A percentile compares a stretch with the other conserved stretches of the same genome.
Conservation (phyloP, 2,113 vertebrate species). For the Alaudala cheleensis region DNA sequence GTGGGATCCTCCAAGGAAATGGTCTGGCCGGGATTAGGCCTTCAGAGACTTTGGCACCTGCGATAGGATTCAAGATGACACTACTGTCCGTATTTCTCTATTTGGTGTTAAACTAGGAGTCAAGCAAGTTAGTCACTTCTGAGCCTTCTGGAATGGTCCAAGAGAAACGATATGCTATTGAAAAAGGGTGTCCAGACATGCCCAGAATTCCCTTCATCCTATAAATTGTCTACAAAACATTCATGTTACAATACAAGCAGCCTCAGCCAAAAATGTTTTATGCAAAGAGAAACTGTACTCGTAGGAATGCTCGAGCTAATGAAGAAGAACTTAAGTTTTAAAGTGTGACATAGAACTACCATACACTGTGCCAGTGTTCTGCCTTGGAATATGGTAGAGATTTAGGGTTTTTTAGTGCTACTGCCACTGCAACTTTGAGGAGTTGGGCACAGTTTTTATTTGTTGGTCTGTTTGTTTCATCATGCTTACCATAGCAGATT, state of each 20-base stretch:
- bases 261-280: neutral
- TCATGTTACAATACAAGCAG: neutral
- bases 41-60: neutral
- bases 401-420: neutral
- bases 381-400: neutral
- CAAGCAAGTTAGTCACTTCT: neutral
- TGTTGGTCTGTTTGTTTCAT: neutral
- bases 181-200: neutral
- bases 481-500: neutral
- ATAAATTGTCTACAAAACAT: neutral
- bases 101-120: too few species aligned
- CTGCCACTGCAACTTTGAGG: neutral
- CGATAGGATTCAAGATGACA: fast-evolving
- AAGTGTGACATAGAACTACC: too few species aligned
- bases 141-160: neutral
- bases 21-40: neutral
- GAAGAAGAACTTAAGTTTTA: neutral
- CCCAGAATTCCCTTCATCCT: neutral
- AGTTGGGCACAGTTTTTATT: neutral
- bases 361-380: neutral
- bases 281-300: neutral
- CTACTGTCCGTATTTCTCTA: neutral
- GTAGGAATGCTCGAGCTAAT: neutral
- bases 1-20: neutral
- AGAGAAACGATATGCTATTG: neutral